Evolutionary conservation across 2,113 vertebrate species (phyloP), one percentile per base, ranked within the genome.

Genomic region (Chionodraco myersi): DNA sequence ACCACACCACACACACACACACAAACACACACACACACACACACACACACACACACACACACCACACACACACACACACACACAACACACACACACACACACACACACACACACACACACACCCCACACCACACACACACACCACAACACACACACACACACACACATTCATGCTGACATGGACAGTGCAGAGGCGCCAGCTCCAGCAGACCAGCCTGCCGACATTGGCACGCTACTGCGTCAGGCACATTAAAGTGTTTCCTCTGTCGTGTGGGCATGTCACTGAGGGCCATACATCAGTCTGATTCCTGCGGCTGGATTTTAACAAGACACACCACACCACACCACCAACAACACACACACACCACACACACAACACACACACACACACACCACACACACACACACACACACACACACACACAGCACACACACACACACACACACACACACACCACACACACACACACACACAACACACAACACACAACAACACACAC

Each of bases 241-340:
- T 91, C 84, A 84, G 82, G 75, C 88, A 89, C 86, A 92, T 93
- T 92, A 92, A 82, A 84, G 81, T 82, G 64, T 78, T 92, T 91
- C 79, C 78, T 81, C 76, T 86, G 85, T 89, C 48, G 53, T 64
- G 68, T 79, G 89, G 76, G 91, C n/a, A 79, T 90, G 91, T 93
- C 93, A 92, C 91, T 83, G 82, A 88, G 90, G 90, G 89, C 88
- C 86, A 89, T 66, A 88, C 81, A 92, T 91, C 91, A 93, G 78
- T 82, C 71, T 79, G 76, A 69, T 84, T 81, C 61, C 73, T 79
- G 87, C 91, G 61, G n/a, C 63, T 73, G 69, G 77, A 54, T 59
- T 75, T 84, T 72, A 75, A 80, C 66, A 78, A 85, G 67, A 61
- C 63, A 63, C 16, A 71, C n/a, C n/a, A n/a, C n/a, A n/a, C n/a